Evolutionary conservation across 2,888 invertebrate genomes (phyloP).

Genomic region (Synanthedon formicaeformis): DNA sequence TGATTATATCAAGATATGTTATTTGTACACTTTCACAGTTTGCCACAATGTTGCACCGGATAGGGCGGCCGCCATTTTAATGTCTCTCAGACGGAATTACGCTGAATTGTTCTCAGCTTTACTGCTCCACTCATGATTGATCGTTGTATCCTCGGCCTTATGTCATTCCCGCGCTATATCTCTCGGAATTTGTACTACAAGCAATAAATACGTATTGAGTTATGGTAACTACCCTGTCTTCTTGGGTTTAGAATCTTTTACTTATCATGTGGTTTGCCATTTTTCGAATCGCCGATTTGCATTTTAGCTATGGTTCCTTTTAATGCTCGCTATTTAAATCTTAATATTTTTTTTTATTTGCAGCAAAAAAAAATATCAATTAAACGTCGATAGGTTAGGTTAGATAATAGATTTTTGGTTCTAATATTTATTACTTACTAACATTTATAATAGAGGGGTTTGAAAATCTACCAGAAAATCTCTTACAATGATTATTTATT

Average conservation of each 20-base stretch:
- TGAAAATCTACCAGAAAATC: too few relatives aligned
- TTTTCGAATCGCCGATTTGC: background rate
- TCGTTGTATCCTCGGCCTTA: slow-evolving; percentile 67
- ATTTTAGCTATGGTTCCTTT: background rate
- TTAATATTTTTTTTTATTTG: too few relatives aligned
- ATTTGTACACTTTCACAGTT: slow-evolving; percentile 24
- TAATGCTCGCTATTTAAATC: too few relatives aligned
- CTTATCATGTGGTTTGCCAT: slow-evolving; percentile 12
- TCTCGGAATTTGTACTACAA: slow-evolving; percentile 58
- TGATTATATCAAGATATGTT: slow-evolving; percentile 36
- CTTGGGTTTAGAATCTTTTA: slow-evolving; percentile 27
- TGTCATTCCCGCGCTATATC: slow-evolving; percentile 64
- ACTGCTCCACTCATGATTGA: slow-evolving; percentile 66
- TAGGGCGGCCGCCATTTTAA: slow-evolving; percentile 68
- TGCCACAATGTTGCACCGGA: slow-evolving; percentile 67
- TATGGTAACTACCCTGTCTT: slow-evolving; percentile 42
- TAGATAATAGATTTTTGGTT: too few relatives aligned
- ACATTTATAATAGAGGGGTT: too few relatives aligned
- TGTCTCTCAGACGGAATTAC: slow-evolving; percentile 69
- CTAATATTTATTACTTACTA: too few relatives aligned
- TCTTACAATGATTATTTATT: too few relatives aligned
- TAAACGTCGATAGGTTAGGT: too few relatives aligned
- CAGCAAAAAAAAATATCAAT: too few relatives aligned
- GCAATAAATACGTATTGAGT: slow-evolving; percentile 62
- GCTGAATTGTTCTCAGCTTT: slow-evolving; percentile 69